Evolutionary conservation across 2,797 vertebrate genomes (phyloP), one percentile per base, ranked within the genome.

Genomic region (Arctocebus calabarensis): DNA sequence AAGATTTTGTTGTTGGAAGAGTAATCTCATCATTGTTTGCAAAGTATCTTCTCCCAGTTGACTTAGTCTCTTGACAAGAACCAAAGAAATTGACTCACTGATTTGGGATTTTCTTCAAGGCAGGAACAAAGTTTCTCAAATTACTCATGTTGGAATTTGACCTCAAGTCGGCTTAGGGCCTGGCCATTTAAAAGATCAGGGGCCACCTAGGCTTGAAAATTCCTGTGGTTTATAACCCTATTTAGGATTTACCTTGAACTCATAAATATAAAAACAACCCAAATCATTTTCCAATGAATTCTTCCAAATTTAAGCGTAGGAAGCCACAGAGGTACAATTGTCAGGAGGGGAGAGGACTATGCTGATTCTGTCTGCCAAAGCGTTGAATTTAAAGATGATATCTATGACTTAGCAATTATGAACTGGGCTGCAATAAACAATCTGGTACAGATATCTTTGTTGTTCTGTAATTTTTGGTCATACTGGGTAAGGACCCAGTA

Each of bases 211-310:
- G 57, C 48, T 85, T 95, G 77, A 71, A 92, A 92, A 90, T 92
- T 84, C 73, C 57, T 87, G 16, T 61, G 88, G 37, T 79, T 94
- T 94, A 68, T 84, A 84, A 52, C 77, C 48, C 84, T 93, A 29
- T 48, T 91, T 88, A 59, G 62, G 22, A 78, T 93, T 94, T 97
- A 93, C 68, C 87, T 88, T 89, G 73, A 88, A 82, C 48, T 90
- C 55, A 75, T 88, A 93, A 84, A 84, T 75, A 23, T 57, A 48
- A 94, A 97, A 91, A 86, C 23, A 88, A 45, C 48, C 55, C 77
- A 90, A 83, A 91, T 93, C 74, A 95, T 74, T 94, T 92, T 91
- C 79, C 71, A 96, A 34, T 37, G 91, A 25, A 92, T 88, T 74
- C 62, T 86, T 34, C 61, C 81, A 84, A 93, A 94, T 84, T 20